Percentiles rank a stretch among this genome's conserved stretches.
Conservation (phyloP, 2,888 invertebrate genomes). For the Andrena hattorfiana region DNA sequence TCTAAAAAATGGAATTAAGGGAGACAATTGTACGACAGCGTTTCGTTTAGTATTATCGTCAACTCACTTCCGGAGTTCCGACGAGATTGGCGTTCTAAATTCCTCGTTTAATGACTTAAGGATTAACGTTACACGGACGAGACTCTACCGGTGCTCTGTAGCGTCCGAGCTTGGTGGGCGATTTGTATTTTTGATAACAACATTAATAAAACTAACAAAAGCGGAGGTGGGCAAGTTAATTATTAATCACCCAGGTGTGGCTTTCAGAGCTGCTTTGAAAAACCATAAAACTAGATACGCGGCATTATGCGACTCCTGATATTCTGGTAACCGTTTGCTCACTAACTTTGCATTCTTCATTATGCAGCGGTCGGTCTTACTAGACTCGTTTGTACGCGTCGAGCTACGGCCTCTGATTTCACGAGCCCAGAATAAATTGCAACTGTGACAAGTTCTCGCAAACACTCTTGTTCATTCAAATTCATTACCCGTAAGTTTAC, state of each 20-base stretch:
- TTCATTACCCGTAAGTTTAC: conserved; percentile 9
- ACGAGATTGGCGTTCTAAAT: background rate
- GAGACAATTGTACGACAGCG: background rate
- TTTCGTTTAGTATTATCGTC: background rate
- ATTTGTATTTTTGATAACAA: conserved; percentile 51
- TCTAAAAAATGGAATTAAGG: background rate
- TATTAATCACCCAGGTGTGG: conserved; percentile 55
- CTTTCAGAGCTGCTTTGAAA: conserved; percentile 47
- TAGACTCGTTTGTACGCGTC: conserved; percentile 1
- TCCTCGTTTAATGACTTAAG: background rate
- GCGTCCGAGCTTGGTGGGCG: conserved; percentile 51
- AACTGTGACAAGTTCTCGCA: background rate
- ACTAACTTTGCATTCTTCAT: conserved; percentile 44
- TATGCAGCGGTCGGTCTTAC: conserved; percentile 13
- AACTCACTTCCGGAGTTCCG: background rate
- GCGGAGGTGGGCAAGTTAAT: conserved; percentile 60
- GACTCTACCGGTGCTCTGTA: conserved; percentile 26
- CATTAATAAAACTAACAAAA: conserved; percentile 71
- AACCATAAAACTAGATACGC: conserved; percentile 10
- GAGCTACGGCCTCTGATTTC: background rate
- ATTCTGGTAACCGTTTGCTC: conserved; percentile 37
- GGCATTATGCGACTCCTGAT: conserved; percentile 8
- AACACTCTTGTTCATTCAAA: background rate
- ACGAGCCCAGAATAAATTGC: conserved; percentile 8
- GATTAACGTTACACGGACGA: background rate